Evolutionary conservation across 2,797 vertebrate genomes (phyloP), one percentile per base, ranked within the genome.

Genomic region (Lates japonicus): DNA sequence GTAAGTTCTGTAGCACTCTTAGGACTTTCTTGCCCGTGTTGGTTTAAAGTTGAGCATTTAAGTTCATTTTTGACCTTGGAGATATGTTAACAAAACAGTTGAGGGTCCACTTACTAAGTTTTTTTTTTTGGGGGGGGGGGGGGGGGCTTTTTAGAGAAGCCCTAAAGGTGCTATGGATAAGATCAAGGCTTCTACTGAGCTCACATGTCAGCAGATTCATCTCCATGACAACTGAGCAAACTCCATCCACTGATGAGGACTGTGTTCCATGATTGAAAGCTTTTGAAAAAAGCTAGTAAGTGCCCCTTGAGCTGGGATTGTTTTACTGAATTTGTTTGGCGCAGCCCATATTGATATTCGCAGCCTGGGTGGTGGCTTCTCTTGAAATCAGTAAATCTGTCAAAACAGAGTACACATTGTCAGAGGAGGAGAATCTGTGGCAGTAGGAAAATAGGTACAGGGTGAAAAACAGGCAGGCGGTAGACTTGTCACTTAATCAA

Each of bases 381-480:
- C 20, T 44, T 37, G 9, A 81, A 83, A 71, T 71, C 14, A 35
- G 13, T 69, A 12, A 25, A 48, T 63, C 51, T 14, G 41, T 80
- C 4, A 61, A 20, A 76, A 29, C 37, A 58, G 61, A 85, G 66
- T 46, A 7, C 33, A 51, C n/a, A 11, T 46, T 51, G 19, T 67
- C 39, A 57, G 59, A 81, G 39, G 13, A 46, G 22, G 19, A 58
- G 11, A 55, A 58, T 76, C 25, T 46, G 59, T 58, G 11, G 41
- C 65, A 46, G 44, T 37, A 76, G 63, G 37, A 73, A 62, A 54
- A 67, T 22, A 42, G 69, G 10, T 33, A 9, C 11, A 31, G 14
- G 19, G 17, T 29, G 67, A 62, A 57, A 62, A 67, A 72, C 41
- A 60, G 46, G 14, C 17, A 8, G 33, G 74, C 46, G 2, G 14